phyloP scores from a whole-genome alignment of 2,797 vertebrate species.

The Martes flavigula region DNA sequence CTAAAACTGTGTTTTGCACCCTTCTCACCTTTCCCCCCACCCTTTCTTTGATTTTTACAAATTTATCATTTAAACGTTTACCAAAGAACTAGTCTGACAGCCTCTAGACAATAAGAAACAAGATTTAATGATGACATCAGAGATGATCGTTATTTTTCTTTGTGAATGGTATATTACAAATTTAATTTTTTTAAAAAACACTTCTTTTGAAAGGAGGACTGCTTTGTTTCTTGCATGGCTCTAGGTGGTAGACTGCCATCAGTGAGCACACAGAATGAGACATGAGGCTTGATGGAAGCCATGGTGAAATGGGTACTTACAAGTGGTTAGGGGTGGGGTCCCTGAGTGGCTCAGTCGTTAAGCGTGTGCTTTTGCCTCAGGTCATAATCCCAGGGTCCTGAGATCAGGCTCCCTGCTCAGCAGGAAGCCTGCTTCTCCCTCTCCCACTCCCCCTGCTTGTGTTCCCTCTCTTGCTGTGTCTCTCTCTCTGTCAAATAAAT shows the following conservation, averaged over 20 bases:
- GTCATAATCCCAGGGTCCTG: no score
- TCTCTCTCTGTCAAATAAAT: no score
- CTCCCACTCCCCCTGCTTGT: no score
- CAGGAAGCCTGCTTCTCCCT: no score
- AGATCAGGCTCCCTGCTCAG: no score
- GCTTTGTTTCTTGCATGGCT: not conserved
- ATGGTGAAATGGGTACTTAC: not conserved
- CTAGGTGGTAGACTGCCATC: not conserved
- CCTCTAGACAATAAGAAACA: not conserved
- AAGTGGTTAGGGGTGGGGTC: not conserved
- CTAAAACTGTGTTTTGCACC: not conserved
- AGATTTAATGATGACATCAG: not conserved
- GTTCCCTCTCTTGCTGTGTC: no score
- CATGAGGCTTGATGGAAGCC: not conserved
- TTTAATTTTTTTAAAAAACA: not conserved
- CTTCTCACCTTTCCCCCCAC: accelerated
- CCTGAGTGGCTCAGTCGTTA: no score
- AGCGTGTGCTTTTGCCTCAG: no score
- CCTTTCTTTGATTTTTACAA: not conserved
- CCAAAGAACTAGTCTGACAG: not conserved
- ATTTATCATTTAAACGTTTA: not conserved
- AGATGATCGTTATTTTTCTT: not conserved
- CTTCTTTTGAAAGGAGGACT: not conserved
- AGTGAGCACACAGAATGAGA: not conserved
- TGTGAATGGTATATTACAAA: not conserved